These are phyloP conservation scores for Colaptes auratus DNA, from an alignment of 2,113 vertebrate species.

Conservation along the genomic window DNA sequence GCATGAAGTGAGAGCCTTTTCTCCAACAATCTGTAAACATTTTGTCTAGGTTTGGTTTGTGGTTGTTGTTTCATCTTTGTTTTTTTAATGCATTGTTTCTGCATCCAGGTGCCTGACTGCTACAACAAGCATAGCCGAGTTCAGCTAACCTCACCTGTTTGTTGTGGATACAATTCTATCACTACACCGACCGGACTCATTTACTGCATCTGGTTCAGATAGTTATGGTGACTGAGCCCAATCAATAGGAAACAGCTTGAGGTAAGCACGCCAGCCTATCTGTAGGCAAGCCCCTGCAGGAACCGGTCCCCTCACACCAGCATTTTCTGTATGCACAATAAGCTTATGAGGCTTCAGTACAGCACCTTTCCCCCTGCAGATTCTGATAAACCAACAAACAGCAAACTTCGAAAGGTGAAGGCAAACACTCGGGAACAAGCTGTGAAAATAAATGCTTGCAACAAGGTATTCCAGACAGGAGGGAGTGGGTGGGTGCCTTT, in stretches of 20 bases:
- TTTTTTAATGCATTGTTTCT: background rate
- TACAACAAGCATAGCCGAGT: background rate
- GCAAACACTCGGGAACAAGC: conserved; percentile 24
- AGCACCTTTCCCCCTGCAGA: conserved; percentile 1
- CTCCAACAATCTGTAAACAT: background rate
- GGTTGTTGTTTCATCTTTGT: too few relatives aligned
- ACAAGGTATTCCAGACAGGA: background rate
- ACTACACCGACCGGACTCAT: background rate
- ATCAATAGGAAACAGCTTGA: conserved; percentile 26
- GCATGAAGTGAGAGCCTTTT: background rate
- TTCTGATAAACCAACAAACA: conserved; percentile 15
- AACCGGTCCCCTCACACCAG: background rate
- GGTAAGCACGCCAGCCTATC: background rate
- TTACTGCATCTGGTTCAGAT: background rate
- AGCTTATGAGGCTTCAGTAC: background rate
- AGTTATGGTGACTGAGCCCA: background rate
- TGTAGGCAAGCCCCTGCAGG: conserved; percentile 1
- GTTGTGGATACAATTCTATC: background rate
- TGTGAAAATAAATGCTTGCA: conserved; percentile 52
- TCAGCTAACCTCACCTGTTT: background rate
- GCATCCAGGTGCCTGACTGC: background rate
- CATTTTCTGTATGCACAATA: background rate
- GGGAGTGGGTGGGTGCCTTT: conserved; percentile 6
- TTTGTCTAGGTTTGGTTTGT: background rate
- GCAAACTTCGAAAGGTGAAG: conserved; percentile 19